Percentiles rank a stretch among this genome's conserved stretches.
These are phyloP conservation scores for Petrolisthes cinctipes DNA, from an alignment of 2,888 invertebrate species.

Conservation along the genomic window DNA sequence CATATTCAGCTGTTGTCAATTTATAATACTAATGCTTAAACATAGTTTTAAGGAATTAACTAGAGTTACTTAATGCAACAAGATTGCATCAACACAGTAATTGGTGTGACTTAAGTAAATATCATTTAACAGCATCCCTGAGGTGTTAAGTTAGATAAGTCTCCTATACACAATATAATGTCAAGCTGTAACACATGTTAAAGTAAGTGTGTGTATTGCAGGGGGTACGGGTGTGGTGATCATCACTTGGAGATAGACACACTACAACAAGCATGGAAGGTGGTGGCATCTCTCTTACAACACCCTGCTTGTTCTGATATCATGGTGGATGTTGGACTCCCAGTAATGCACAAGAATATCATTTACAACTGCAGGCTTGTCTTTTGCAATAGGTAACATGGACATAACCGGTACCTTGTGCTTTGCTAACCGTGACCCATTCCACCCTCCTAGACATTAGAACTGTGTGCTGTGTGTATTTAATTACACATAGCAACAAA, in stretches of 20 bases:
- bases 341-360: conserved; percentile 93
- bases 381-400: conserved; percentile 81
- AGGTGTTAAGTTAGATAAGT: too few relatives aligned
- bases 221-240: conserved; percentile 97
- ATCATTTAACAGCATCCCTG: too few relatives aligned
- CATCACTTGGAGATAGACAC: conserved; percentile 98
- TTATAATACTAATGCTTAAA: not conserved
- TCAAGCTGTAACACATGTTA: too few relatives aligned
- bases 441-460: not conserved
- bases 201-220: conserved; percentile 70
- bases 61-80: not conserved
- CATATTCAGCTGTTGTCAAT: not conserved
- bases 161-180: too few relatives aligned
- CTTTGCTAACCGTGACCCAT: not conserved
- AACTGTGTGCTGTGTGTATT: not conserved
- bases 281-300: conserved; percentile 83
- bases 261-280: conserved; percentile 95
- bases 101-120: too few relatives aligned
- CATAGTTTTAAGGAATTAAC: not conserved
- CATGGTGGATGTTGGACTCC: conserved; percentile 96
- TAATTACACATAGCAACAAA: not conserved
- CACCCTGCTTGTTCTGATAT: conserved; percentile 87
- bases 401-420: too few relatives aligned
- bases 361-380: conserved; percentile 95
- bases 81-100: not conserved